Conservation (phyloP, 2,888 invertebrate species). For the Teleogryllus oceanicus region DNA sequence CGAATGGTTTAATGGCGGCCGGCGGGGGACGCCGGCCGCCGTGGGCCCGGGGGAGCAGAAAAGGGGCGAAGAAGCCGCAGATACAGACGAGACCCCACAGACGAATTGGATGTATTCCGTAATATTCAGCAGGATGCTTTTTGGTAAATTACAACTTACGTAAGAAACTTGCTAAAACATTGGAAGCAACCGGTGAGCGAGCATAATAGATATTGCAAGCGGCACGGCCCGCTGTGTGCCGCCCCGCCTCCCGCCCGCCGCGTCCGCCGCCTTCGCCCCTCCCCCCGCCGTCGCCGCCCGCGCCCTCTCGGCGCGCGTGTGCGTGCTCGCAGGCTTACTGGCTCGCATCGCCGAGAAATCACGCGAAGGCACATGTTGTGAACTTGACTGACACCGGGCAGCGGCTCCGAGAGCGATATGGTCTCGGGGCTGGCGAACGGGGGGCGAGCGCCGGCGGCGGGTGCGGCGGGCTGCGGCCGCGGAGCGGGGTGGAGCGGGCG, state of each 20-base stretch:
- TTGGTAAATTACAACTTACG: neutral
- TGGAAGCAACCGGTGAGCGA: neutral
- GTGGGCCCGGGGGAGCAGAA: neutral
- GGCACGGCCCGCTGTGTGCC: neutral
- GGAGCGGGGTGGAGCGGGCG: neutral
- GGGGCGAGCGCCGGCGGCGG: neutral
- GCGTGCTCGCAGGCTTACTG: neutral
- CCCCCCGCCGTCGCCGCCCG: neutral
- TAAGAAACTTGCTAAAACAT: constrained; percentile 11
- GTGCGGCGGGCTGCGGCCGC: neutral
- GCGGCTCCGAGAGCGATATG: constrained; percentile 8
- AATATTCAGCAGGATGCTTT: neutral
- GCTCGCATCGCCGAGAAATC: constrained; percentile 8
- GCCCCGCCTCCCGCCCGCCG: neutral
- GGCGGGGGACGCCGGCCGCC: neutral
- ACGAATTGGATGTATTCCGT: neutral
- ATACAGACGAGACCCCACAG: neutral
- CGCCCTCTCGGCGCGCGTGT: neutral
- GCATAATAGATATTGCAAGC: neutral
- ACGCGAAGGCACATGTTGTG: constrained; percentile 18
- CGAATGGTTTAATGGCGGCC: neutral
- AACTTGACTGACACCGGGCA: constrained; percentile 8
- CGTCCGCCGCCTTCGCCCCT: neutral
- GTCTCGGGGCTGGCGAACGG: neutral
- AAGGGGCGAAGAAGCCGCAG: too few species aligned